Evolutionary conservation across 2,888 invertebrate species (phyloP), one percentile per base, ranked within the genome.

Genomic region (Rhodophaea formosa): DNA sequence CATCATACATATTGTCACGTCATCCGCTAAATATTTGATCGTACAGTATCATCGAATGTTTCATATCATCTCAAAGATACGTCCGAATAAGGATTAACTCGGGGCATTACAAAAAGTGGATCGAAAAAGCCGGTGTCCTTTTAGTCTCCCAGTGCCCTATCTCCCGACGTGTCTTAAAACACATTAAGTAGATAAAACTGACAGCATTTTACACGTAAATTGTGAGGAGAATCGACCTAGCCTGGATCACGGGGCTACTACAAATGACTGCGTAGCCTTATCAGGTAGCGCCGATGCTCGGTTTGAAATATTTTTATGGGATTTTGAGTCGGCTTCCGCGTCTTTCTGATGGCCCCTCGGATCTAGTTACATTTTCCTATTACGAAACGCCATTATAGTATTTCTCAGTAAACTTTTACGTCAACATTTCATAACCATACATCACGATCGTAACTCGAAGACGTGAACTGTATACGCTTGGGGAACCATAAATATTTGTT

Each of bases 281-380:
- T 88, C 88, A 86, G 85, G 87, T 88, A 89, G 87, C 85, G 66
- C 72, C 75, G 81, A 79, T 77, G 79, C 78, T 79, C 73, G 77
- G 78, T 72, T 82, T 88, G 82, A 88, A 88, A 84, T 86, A 88
- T 87, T 86, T 88, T 88, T 86, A 88, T 86, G 79, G 81, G 75
- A 72, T 80, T 81, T 80, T 67, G 77, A 81, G 75, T 74, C 78
- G 80, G 84, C 88, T 87, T 85, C 86, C 81, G 86, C 75, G 77
- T 80, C 77, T 79, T 75, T 79, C 77, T 72, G 65, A 68, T 67
- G 68, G 70, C 68, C 71, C 71, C 72, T 62, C 71, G 75, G 82
- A 82, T 85, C 81, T 78, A 77, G 81, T 86, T 83, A 85, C 85
- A 76, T 79, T 79, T 80, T 77, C 77, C 77, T 80, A 79, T 79